Conservation (phyloP, 2,797 vertebrate species). For the Crenuchus spilurus region DNA sequence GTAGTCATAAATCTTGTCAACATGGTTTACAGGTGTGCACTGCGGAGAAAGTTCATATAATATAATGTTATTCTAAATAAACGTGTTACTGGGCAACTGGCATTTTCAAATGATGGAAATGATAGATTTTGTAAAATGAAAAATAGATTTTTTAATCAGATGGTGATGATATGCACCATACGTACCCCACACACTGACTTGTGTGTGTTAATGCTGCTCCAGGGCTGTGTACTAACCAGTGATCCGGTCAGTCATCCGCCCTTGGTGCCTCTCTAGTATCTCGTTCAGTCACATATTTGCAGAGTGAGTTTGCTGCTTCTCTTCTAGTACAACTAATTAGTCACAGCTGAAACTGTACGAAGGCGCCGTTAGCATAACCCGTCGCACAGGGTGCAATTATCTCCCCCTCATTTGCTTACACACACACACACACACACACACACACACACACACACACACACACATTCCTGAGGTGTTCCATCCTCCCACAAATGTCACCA, state of each 20-base stretch:
- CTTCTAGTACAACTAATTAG: conserved; percentile 44
- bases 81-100: no score
- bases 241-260: conserved; percentile 8
- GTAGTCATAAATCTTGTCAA: no score
- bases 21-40: no score
- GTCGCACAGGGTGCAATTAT: conserved; percentile 31
- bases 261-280: not conserved
- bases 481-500: conserved; percentile 18
- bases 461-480: conserved; percentile 27
- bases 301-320: conserved; percentile 30
- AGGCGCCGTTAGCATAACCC: conserved; percentile 27
- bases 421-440: conserved; percentile 22
- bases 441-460: conserved; percentile 22
- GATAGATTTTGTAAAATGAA: no score
- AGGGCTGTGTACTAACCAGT: not conserved
- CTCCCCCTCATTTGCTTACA: conserved; percentile 25
- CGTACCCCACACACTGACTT: no score
- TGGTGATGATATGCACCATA: no score
- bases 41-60: no score
- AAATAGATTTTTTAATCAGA: no score
- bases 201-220: not conserved
- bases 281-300: conserved; percentile 30
- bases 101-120: no score
- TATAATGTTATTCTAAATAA: no score
- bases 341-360: conserved; percentile 36